Conservation (phyloP, 2,888 invertebrate species). For the Taphrorychus bicolor region DNA sequence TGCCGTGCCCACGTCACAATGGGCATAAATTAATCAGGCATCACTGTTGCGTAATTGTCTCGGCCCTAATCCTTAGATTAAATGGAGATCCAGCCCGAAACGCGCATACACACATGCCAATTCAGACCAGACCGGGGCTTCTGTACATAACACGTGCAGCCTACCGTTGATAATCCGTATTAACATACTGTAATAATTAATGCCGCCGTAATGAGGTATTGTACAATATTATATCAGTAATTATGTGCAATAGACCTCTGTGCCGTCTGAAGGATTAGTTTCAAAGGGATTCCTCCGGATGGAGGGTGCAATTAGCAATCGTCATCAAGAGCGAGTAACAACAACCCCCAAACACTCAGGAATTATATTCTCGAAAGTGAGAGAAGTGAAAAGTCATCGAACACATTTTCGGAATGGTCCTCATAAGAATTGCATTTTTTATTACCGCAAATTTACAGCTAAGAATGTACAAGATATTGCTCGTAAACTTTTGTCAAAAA, state of each 20-base stretch:
- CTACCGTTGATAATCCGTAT: constrained; percentile 22
- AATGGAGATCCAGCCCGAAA: constrained; percentile 23
- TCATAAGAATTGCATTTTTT: no score
- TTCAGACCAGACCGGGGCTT: constrained; percentile 20
- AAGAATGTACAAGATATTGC: no score
- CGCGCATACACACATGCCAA: constrained; percentile 6
- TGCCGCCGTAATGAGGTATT: constrained; percentile 20
- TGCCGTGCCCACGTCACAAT: constrained; percentile 1
- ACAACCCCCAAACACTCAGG: no score
- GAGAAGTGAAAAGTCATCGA: no score
- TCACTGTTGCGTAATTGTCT: constrained; percentile 29
- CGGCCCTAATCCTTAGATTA: constrained; percentile 34
- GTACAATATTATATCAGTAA: constrained; percentile 19
- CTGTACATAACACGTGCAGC: constrained; percentile 24
- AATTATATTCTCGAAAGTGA: no score
- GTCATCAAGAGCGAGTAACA: background rate
- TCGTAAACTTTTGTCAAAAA: no score
- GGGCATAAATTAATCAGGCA: constrained; percentile 24
- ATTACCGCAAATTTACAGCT: no score
- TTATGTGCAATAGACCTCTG: constrained; percentile 16
- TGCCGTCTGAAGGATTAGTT: constrained; percentile 2
- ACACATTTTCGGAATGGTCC: no score
- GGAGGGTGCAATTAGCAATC: background rate
- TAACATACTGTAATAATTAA: constrained; percentile 29
- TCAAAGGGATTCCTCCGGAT: constrained; percentile 15